These are phyloP conservation scores for Apodemia hepburni DNA, from an alignment of 2,888 invertebrate species.

Conservation along the genomic window DNA sequence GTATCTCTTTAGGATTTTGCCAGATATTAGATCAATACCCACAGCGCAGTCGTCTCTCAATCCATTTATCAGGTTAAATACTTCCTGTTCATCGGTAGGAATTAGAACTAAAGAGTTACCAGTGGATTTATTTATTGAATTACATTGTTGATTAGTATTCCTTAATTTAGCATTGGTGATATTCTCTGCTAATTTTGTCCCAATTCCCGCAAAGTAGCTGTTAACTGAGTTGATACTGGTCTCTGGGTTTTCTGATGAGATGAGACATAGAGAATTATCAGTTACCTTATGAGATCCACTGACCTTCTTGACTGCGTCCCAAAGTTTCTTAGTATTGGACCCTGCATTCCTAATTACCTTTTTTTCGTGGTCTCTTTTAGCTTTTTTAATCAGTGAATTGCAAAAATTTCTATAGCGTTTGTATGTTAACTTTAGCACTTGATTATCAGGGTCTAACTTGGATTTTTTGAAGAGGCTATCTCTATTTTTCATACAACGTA, in stretches of 20 bases:
- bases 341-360: background rate
- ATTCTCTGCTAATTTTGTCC: background rate
- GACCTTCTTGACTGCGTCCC: constrained; percentile 5
- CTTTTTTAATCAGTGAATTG: constrained; percentile 17
- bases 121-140: too few relatives aligned
- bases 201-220: background rate
- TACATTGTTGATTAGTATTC: background rate
- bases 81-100: background rate
- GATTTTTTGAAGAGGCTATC: constrained; percentile 14
- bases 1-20: background rate
- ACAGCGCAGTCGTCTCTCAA: background rate
- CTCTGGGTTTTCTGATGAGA: background rate
- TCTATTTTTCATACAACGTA: constrained; percentile 17
- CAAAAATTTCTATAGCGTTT: constrained; percentile 19
- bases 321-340: constrained; percentile 5
- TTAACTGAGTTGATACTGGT: background rate
- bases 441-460: constrained; percentile 19
- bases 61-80: background rate
- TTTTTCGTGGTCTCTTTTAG: constrained; percentile 14
- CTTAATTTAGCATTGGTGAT: background rate
- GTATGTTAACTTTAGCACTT: background rate
- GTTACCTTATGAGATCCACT: background rate
- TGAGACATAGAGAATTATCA: background rate
- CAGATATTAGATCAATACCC: background rate
- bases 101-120: background rate